These are phyloP conservation scores for Lineus longissimus DNA, from an alignment of 1,140 invertebrate species.

Conservation along the genomic window DNA sequence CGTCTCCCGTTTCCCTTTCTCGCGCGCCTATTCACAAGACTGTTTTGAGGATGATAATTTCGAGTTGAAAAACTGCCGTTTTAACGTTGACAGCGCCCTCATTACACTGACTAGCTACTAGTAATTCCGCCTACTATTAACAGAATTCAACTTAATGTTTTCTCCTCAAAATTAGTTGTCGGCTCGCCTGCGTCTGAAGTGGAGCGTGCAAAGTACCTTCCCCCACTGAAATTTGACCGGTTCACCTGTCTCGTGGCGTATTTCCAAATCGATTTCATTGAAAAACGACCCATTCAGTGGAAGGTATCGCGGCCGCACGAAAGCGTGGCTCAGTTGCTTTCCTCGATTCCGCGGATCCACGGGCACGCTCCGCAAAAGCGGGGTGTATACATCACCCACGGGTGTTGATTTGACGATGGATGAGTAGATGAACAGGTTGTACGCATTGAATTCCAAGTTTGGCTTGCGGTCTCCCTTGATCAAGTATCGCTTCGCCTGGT, in stretches of 20 bases:
- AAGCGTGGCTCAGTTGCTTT: neutral
- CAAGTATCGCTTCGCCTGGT: too few species aligned
- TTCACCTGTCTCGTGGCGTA: neutral
- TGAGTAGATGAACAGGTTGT: constrained; percentile 2
- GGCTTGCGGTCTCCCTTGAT: neutral
- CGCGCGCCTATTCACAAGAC: too few species aligned
- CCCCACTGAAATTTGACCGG: neutral
- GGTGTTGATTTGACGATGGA: neutral
- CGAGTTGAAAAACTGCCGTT: too few species aligned
- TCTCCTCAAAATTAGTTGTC: too few species aligned
- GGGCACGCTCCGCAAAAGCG: constrained; percentile 2
- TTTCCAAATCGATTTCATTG: neutral
- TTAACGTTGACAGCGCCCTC: too few species aligned
- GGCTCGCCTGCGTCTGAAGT: neutral
- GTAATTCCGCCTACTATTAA: too few species aligned
- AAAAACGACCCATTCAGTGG: neutral
- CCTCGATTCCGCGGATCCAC: neutral
- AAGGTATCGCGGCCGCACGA: neutral
- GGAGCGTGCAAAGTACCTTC: neutral
- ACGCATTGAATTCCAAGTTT: neutral
- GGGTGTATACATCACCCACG: neutral
- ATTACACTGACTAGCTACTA: too few species aligned
- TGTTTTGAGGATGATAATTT: too few species aligned
- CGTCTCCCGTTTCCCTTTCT: too few species aligned
- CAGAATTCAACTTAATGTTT: too few species aligned